Base-by-base conservation (phyloP, 2,888 invertebrate species). In the Agriopis leucophaearia region DNA sequence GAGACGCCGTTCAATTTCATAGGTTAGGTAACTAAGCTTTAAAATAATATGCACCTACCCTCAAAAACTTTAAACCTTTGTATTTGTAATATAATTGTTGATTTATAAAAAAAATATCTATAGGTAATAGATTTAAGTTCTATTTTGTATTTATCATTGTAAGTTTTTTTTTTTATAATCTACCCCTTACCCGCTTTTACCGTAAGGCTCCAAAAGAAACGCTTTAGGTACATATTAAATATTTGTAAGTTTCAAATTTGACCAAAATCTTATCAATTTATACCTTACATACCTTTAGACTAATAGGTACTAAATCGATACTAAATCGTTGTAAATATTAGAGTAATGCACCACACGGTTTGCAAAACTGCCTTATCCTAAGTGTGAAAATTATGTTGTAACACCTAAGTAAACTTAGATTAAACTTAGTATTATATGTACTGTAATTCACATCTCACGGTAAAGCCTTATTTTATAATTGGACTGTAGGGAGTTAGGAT, bases 391-490 rank as follows among this genome's bases (percentile, higher is more conserved):
- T 57, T 67, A 70, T 59, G 64, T 71, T 60, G 60, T 55, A 35
- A 35, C 47, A 59, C 15, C 45, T 45, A 15, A 44, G 13, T 44
- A 44, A 44, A 15, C 38, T 16, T 58, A 58, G n/a, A 36, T 58
- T 9, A 47, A n/a, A 16, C n/a, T 54, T 62, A 56, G 18, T 68
- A 65, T 36, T 44, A 10, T 57, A 59, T 52, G 40, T 59, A 71
- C 48, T 27, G 27, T 61, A 48, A 87, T 86, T 90, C 91, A 92
- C 92, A 83, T 90, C 84, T 89, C 92, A 93, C 93, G 82, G 84
- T 83, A 88, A 88, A 92, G 93, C 93, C 93, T 93, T 93, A 93
- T 93, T 93, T 92, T 92, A 50, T 91, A 93, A 91, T 86, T 84
- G 69, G 77, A 79, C 79, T 79, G 74, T 78, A 81, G 81, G 76